phyloP scores from a whole-genome alignment of 2,888 invertebrate genomes.

The Dascillus cervinus region DNA sequence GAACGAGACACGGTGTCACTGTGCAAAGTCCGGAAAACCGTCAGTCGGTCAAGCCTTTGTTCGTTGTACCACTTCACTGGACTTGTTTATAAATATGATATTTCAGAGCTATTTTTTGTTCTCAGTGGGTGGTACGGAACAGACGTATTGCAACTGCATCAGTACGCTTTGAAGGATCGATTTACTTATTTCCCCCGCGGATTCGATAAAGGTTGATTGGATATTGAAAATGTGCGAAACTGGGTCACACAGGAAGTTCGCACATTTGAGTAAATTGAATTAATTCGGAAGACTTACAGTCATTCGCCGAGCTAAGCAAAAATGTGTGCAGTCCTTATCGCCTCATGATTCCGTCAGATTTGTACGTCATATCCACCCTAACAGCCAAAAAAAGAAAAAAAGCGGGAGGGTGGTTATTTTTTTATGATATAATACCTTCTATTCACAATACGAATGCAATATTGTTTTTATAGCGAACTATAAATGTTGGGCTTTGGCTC shows the following conservation, averaged over 20 bases:
- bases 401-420: constrained; percentile 35
- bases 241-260: too few relatives aligned
- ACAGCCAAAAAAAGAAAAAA: constrained; percentile 4
- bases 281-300: too few relatives aligned
- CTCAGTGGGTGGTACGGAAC: constrained; percentile 24
- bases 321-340: constrained; percentile 9
- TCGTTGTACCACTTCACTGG: constrained; percentile 20
- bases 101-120: constrained; percentile 24
- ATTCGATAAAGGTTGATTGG: too few relatives aligned
- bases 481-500: constrained; percentile 30
- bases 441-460: constrained; percentile 41
- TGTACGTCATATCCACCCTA: constrained; percentile 25
- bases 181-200: too few relatives aligned
- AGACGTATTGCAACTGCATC: constrained; percentile 13
- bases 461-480: constrained; percentile 39
- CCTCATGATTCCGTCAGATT: constrained; percentile 20
- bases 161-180: too few relatives aligned
- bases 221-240: too few relatives aligned
- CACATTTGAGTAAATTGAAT: too few relatives aligned
- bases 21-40: constrained; percentile 25
- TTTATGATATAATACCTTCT: constrained; percentile 40
- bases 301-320: too few relatives aligned
- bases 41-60: constrained; percentile 23
- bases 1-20: constrained; percentile 21
- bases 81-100: constrained; percentile 26